Conservation (phyloP, 2,888 invertebrate species). For the Sycophila texana region DNA sequence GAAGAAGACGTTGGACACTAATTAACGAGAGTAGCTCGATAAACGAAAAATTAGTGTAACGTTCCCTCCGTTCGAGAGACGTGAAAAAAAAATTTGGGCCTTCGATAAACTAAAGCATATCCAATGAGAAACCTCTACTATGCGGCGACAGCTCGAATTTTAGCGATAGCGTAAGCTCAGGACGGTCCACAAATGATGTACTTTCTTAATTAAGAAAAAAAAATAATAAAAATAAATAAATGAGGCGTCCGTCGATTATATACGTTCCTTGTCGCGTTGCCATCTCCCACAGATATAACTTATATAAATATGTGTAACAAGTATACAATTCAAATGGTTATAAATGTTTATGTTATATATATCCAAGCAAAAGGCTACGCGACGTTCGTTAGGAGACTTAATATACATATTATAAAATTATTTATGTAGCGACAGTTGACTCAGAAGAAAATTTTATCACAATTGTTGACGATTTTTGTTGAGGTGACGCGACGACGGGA, state of each 20-base stretch:
- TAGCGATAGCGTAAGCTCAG: conserved; percentile 33
- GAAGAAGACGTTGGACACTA: conserved; percentile 9
- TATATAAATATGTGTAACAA: too few relatives aligned
- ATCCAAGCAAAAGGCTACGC: too few relatives aligned
- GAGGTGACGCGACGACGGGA: not conserved
- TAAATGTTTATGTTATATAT: too few relatives aligned
- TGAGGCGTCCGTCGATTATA: conserved; percentile 9
- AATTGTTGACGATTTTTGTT: too few relatives aligned
- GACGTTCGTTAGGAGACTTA: too few relatives aligned
- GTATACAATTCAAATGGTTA: too few relatives aligned
- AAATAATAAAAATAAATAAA: not conserved
- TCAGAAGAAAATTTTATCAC: too few relatives aligned
- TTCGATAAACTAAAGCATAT: conserved; percentile 39
- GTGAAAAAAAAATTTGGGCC: conserved; percentile 16
- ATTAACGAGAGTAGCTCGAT: conserved; percentile 3
- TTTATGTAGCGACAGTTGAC: conserved; percentile 11
- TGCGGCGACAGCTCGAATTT: conserved; percentile 29
- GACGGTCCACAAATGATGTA: conserved; percentile 24
- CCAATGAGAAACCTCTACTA: conserved; percentile 31
- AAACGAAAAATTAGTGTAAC: not conserved
- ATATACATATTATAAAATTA: not conserved
- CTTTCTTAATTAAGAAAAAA: not conserved
- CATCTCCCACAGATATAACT: too few relatives aligned
- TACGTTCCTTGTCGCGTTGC: not conserved
- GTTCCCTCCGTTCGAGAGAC: conserved; percentile 25